A percentile compares a stretch with the other conserved stretches of the same genome.
Conservation (phyloP, 2,113 vertebrate species). For the Reinhardtius hippoglossoides region DNA sequence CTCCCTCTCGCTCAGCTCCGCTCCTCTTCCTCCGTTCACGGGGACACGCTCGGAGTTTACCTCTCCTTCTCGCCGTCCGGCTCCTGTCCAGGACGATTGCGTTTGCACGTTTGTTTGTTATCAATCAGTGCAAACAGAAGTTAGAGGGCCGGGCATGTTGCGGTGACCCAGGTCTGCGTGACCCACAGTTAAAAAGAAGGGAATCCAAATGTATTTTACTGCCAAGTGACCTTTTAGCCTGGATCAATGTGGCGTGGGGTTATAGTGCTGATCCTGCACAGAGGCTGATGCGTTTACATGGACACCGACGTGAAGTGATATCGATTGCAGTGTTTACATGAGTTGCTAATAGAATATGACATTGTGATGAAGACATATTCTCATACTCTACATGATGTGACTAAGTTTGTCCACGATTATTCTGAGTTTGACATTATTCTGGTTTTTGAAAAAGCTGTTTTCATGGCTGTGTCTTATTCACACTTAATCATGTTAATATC, state of each 20-base stretch:
- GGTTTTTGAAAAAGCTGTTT: too few relatives aligned
- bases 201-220: background rate
- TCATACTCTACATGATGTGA: too few relatives aligned
- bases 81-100: background rate
- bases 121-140: slow-evolving; percentile 52
- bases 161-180: slow-evolving; percentile 72
- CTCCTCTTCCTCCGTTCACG: slow-evolving; percentile 28
- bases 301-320: background rate
- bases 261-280: background rate
- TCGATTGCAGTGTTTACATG: too few relatives aligned
- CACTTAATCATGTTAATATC: too few relatives aligned
- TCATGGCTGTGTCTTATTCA: too few relatives aligned
- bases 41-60: slow-evolving; percentile 10
- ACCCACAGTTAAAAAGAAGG: slow-evolving; percentile 33
- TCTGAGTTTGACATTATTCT: too few relatives aligned
- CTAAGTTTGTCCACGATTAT: too few relatives aligned
- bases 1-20: slow-evolving; percentile 6
- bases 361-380: too few relatives aligned
- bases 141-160: slow-evolving; percentile 46
- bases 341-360: too few relatives aligned
- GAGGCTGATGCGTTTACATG: background rate
- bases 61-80: background rate
- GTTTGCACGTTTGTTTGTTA: slow-evolving; percentile 28
- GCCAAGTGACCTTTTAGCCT: slow-evolving; percentile 40
- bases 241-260: slow-evolving; percentile 39